Base-by-base conservation (phyloP, 2,113 vertebrate genomes). In the Pantherophis guttatus region DNA sequence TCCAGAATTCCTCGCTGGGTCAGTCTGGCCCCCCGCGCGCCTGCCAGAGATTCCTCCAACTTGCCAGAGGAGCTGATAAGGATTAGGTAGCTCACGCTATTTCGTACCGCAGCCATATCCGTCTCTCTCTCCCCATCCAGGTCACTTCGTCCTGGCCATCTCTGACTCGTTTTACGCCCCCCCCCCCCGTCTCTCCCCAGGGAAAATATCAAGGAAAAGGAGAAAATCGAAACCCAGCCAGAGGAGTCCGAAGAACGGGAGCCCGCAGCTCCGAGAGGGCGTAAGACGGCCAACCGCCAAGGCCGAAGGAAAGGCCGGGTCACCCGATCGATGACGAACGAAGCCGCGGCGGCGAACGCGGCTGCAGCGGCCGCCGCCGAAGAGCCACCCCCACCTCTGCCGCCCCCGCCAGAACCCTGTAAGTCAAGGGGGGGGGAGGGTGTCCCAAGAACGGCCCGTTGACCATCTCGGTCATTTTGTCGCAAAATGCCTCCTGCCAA, bases 231-330 rank as follows among this genome's bases (percentile, higher is more conserved):
- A 97, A 95, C 90, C 23, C 97, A 96, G 93, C 95, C 97, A 94
- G 99, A 99, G 96, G 99, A 99, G 96, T 98, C 98, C 33, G 99
- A 99, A 96, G 99, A 99, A 65, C 98, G 98, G 96, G 99, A 99
- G 97, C 99, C 99, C 96, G 98, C 97, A 48, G 98, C 98, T 81
- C 98, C 99, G 1, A 98, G 99, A 94, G 99, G 99, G 62, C 98
- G 99, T 94, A 99, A 99, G 98, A 99, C 99, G 0, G 99, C 99
- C 96, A 99, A 99, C 94, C 99, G 99, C 96, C 99, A 99, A 97
- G 99, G 99, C 91, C 98, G 99, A 8, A 97, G 99, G 23, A 99
- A 99, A 96, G 99, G 99, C 97, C 97, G 99, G 59, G 98, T 99
- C 97, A 99, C 99, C 92, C 98, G 99, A 93, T 99, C 99, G 91